Base-by-base conservation (phyloP, 2,888 invertebrate species). In the Troides aeacus region DNA sequence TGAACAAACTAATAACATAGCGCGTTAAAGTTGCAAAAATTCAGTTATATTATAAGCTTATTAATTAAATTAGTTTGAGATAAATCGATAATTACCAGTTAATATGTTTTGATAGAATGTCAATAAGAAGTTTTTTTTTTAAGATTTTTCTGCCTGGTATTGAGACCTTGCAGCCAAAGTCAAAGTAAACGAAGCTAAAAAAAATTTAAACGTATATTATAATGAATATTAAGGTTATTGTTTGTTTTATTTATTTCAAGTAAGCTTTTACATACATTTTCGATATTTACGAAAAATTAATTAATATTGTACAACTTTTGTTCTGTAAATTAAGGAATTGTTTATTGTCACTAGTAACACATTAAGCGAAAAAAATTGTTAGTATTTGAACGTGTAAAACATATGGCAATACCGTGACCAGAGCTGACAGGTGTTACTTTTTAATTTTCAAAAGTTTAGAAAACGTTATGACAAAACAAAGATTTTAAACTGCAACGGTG, bases 401-500 rank as follows among this genome's bases (percentile, higher is more conserved):
- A 18, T n/a, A 7, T 8, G 64, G 64, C 58, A 67, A 36, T 57
- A 46, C 56, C 24, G 21, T 21, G 21, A n/a, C 6, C 21, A 6
- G 36, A 68, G 67, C 21, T 72, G 64, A 69, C 72, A 73, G 70
- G 70, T 72, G 74, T 75, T 71, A 73, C 73, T 71, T 71, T 73
- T 74, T 66, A 74, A 46, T 63, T 64, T 72, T 65, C 42, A 68
- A 69, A 69, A 66, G 60, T 64, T 61, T 36, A 69, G 57, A 57
- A 76, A 75, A 75, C 64, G 62, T 57, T 66, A 62, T 66, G 75
- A 75, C 79, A 81, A 80, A 80, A 80, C 79, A 76, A 76, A 76
- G 64, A 82, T 80, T 90, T 89, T 76, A 86, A 90, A 90, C 80
- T 81, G 76, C 86, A 91, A 91, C 91, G 90, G 89, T 78, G 77